Base-by-base conservation (phyloP, 2,888 invertebrate genomes). In the Phaedon cochleariae region DNA sequence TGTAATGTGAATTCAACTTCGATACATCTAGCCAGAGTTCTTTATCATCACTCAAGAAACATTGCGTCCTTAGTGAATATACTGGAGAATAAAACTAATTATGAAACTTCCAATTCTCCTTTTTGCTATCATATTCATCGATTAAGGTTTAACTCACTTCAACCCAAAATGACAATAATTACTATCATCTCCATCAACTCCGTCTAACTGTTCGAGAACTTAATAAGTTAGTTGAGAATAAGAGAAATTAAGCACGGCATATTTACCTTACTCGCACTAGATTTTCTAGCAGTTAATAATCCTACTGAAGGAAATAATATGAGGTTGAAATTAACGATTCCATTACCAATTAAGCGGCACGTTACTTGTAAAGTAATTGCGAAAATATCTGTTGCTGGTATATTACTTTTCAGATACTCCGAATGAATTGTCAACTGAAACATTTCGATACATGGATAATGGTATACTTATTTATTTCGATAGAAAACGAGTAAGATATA, bases 201-300 rank as follows among this genome's bases (percentile, higher is more conserved):
- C n/a, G n/a, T 41, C 41, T 15, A 41, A 41, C 41, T 41, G 41
- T 41, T 41, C 41, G 15, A n/a, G n/a, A 41, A 41, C 41, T 41
- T 12, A n/a, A 41, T 41, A 10, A 41, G 41, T 41, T 15, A 15
- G 12, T 15, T 15, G 15, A 15, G n/a, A 10, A 41, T 15, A 41
- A 41, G 15, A 41, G 41, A 41, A 41, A 41, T 41, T 15, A 3
- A n/a, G 41, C 41, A 3, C 41, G 41, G 41, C 41, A 41, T 15
- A 41, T 41, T 41, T 15, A 4, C 51, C n/a, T n/a, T n/a, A 9
- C 17, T 34, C 62, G 22, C 20, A 26, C 34, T 34, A 34, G 37
- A 55, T 34, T 51, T 55, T 49, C 34, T 49, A 34, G 37, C 34
- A 62, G 55, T 12, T 4, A 12, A 34, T 34, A 34, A 34, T 10